Base-by-base conservation (phyloP, 2,797 vertebrate genomes). In the Channallabes apus region DNA sequence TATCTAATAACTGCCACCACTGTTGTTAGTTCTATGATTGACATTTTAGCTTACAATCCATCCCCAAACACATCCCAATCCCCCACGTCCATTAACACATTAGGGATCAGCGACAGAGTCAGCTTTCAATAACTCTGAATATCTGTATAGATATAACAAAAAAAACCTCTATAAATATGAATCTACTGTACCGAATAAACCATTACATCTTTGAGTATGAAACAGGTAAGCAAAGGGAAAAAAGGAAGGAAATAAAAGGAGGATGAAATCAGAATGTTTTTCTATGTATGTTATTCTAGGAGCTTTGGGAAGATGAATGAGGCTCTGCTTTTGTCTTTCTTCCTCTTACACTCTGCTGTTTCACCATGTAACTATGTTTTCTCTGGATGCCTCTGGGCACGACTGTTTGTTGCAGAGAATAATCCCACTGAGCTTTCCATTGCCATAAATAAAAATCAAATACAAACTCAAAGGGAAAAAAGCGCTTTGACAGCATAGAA, bases 131-230 rank as follows among this genome's bases (percentile, higher is more conserved):
- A 41, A 35, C 8, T 22, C 22, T 64, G 56, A 73, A 56, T 51
- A 80, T 64, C 65, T 56, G 76, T 35, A 82, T 84, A 86, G 32
- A 62, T 69, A 76, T 64, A 75, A 83, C 59, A 41, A 65, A 61
- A 22, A 75, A 32, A 80, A 54, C 38, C 59, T 4, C 35, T 81
- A 85, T 85, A 85, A 85, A 87, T 84, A 88, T 80, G 81, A 79
- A 88, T 82, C 65, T 65, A 73, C 58, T 65, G 4, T 17, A 76
- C 80, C 85, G 84, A 87, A 90, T 87, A 86, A 86, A 85, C 87
- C 62, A 86, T 81, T 20, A 61, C 32, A 68, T 75, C 61, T 62
- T 56, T 83, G 69, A 61, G 18, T 46, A 79, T 46, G 58, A 61
- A 80, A 64, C 75, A 79, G 65, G 69, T 29, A 64, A 46, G 56